These are phyloP conservation scores for Gastracanthus pulcherrimus DNA, from an alignment of 2,888 invertebrate species.

Conservation along the genomic window DNA sequence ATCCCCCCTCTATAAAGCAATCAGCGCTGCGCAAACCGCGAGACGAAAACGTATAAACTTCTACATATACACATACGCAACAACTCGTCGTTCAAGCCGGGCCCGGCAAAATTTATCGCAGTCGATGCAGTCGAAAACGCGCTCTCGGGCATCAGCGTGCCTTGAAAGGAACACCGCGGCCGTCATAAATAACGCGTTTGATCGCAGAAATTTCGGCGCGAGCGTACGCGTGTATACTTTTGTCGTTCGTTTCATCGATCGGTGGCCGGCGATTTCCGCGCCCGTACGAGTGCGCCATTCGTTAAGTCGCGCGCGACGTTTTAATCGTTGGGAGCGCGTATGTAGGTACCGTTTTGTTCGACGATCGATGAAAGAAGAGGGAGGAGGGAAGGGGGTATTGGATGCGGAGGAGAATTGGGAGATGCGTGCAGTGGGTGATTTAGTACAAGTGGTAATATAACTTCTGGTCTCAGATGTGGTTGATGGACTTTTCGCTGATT, in stretches of 20 bases:
- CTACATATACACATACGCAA: too few species aligned
- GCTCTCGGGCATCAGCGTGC: background rate
- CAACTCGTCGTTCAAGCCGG: background rate
- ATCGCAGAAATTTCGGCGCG: slow-evolving; percentile 34
- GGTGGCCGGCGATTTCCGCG: background rate
- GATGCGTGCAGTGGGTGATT: background rate
- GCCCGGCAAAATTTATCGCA: slow-evolving; percentile 10
- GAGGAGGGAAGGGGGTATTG: background rate
- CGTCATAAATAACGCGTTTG: slow-evolving; percentile 47
- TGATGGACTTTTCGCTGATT: too few species aligned
- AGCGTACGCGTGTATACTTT: background rate
- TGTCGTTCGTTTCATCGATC: slow-evolving; percentile 11
- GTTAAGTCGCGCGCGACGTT: slow-evolving; percentile 32
- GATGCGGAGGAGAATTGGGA: background rate
- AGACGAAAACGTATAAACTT: background rate
- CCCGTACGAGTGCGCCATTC: slow-evolving; percentile 39
- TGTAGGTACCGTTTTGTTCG: slow-evolving; percentile 36
- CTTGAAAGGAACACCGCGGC: background rate
- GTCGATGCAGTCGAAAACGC: background rate
- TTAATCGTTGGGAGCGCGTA: slow-evolving; percentile 25
- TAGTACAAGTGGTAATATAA: background rate
- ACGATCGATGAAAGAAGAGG: slow-evolving; percentile 35
- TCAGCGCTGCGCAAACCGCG: background rate
- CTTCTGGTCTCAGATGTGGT: background rate
- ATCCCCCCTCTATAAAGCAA: slow-evolving; percentile 14